Conservation (phyloP, 2,113 vertebrate species). For the Ceyx margarethae region DNA sequence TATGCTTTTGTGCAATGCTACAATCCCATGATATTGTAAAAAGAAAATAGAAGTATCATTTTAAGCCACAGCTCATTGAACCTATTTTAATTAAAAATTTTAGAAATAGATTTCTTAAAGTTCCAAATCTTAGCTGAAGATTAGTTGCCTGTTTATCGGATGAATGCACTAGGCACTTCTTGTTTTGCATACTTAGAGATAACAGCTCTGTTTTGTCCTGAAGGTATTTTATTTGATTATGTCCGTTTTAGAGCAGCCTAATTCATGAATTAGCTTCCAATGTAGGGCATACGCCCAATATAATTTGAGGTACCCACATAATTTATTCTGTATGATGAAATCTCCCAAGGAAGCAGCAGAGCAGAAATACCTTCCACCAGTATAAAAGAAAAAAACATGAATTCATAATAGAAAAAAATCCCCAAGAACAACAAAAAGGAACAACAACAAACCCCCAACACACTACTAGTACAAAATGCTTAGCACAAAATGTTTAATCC, state of each 20-base stretch:
- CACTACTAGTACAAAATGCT: background rate
- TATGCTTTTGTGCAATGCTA: background rate
- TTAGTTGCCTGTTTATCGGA: slow-evolving; percentile 1
- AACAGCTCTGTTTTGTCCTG: slow-evolving; percentile 19
- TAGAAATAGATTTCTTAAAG: slow-evolving; percentile 33
- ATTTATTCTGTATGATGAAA: slow-evolving; percentile 15
- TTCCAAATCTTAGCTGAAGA: slow-evolving; percentile 13
- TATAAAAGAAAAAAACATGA: background rate
- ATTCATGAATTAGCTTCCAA: slow-evolving; percentile 21
- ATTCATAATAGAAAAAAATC: background rate
- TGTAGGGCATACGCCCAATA: slow-evolving; percentile 10
- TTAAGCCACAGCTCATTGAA: slow-evolving; percentile 7
- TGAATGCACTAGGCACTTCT: background rate
- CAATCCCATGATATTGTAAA: background rate
- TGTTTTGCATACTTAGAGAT: slow-evolving; percentile 25
- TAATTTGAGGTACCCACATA: slow-evolving; percentile 13
- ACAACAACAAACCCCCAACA: background rate
- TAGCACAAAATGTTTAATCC: background rate
- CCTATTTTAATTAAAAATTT: slow-evolving; percentile 45
- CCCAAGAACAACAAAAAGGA: background rate
- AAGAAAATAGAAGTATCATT: slow-evolving; percentile 20
- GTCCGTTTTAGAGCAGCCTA: slow-evolving; percentile 45
- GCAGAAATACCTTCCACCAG: background rate
- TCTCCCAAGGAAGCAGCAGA: background rate
- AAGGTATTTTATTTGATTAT: slow-evolving; percentile 35